Evolutionary conservation across 2,888 invertebrate genomes (phyloP).

Genomic region (Caenorhabditis becei): DNA sequence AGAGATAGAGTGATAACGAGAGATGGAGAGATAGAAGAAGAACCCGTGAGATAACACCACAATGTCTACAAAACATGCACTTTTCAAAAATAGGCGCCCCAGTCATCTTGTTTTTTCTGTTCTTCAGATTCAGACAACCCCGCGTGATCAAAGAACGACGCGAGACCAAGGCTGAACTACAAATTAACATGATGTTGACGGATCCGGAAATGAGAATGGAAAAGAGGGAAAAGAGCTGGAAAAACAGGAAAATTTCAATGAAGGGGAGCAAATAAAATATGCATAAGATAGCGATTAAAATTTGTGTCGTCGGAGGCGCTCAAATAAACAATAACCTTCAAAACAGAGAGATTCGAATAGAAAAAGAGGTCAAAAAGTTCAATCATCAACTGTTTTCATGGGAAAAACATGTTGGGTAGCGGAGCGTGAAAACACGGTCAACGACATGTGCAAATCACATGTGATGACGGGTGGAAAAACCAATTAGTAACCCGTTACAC

Average conservation of each 20-base stretch:
- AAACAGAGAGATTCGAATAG: background rate
- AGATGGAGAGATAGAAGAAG: background rate
- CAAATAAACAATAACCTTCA: conserved; percentile 6
- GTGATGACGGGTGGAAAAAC: conserved; percentile 3
- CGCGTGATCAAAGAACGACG: conserved; percentile 6
- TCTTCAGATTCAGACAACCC: background rate
- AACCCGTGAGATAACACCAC: conserved; percentile 10
- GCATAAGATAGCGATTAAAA: conserved; percentile 21
- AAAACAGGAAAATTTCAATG: conserved; percentile 12
- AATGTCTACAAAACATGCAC: conserved; percentile 18
- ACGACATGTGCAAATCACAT: conserved; percentile 23
- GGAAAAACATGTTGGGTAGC: background rate
- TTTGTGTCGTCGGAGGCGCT: background rate
- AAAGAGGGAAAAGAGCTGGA: background rate
- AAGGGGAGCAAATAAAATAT: conserved; percentile 9
- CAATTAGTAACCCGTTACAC: conserved; percentile 15
- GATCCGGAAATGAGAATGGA: conserved; percentile 12
- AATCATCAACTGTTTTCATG: conserved; percentile 12
- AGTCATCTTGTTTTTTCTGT: conserved; percentile 7
- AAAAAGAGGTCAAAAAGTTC: conserved; percentile 1
- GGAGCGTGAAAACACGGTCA: conserved; percentile 21
- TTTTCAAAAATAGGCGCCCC: conserved; percentile 7
- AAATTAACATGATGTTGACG: conserved; percentile 4
- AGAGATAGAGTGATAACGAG: background rate
- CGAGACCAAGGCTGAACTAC: background rate